Evolutionary conservation across 2,797 vertebrate genomes (phyloP).

Genomic region (Peromyscus melanophrys): DNA sequence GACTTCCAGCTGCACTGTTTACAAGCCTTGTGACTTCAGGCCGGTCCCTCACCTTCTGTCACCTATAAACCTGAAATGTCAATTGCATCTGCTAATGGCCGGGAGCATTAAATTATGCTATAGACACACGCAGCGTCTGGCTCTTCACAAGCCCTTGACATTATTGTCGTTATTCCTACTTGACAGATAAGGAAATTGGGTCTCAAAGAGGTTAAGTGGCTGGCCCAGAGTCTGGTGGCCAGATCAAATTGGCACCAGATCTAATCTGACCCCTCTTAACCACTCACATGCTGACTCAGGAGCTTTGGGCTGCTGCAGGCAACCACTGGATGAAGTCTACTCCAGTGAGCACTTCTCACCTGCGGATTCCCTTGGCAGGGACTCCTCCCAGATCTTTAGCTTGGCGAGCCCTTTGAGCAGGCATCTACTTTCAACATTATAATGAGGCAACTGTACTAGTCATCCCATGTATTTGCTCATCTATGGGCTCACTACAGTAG

Average conservation of each 20-base stretch:
- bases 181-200: slow-evolving; percentile 63
- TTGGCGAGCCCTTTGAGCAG: not conserved
- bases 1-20: not conserved
- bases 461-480: not conserved
- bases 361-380: not conserved
- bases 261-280: slow-evolving; percentile 57
- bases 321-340: not conserved
- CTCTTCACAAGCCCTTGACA: not conserved
- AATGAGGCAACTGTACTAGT: not conserved
- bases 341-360: not conserved
- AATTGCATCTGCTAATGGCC: not conserved
- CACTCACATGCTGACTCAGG: not conserved
- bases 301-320: not conserved
- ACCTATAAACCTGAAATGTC: not conserved
- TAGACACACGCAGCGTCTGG: not conserved
- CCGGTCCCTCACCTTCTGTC: not conserved
- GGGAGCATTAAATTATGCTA: not conserved
- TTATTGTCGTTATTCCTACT: slow-evolving; percentile 42
- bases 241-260: slow-evolving; percentile 43
- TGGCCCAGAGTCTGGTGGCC: slow-evolving; percentile 8
- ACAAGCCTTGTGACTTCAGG: not conserved
- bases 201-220: slow-evolving; percentile 63
- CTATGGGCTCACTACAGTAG: not conserved
- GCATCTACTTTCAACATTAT: not conserved
- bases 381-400: not conserved